Evolutionary conservation across 1,140 invertebrate species (phyloP).

Genomic region (Spodoptera frugiperda): DNA sequence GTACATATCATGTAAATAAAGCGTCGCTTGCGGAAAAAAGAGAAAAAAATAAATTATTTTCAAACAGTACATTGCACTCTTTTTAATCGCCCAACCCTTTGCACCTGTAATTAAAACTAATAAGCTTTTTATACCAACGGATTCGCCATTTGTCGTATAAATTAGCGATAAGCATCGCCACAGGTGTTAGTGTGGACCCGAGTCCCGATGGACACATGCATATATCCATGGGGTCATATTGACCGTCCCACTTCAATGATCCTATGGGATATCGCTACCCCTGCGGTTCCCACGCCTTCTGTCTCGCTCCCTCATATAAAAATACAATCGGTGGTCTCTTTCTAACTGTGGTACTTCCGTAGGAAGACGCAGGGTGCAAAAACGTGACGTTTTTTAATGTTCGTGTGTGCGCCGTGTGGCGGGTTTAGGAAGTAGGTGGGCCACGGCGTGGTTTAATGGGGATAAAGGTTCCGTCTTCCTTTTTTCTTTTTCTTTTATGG

Average conservation of each 20-base stretch:
- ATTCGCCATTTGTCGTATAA: conserved; percentile 38
- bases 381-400: conserved; percentile 72
- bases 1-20: conserved; percentile 54
- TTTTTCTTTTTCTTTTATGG: not conserved
- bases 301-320: conserved; percentile 56
- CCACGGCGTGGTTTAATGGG: not conserved
- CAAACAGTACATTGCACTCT: conserved; percentile 16
- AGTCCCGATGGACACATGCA: conserved; percentile 33
- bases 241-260: conserved; percentile 68
- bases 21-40: conserved; percentile 1
- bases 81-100: conserved; percentile 26
- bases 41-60: conserved; percentile 66
- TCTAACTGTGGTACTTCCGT: conserved; percentile 71
- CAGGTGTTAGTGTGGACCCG: conserved; percentile 55
- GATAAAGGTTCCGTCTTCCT: conserved; percentile 2
- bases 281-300: conserved; percentile 77
- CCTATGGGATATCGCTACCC: conserved; percentile 83
- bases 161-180: conserved; percentile 58
- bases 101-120: not conserved
- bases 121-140: conserved; percentile 7
- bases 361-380: conserved; percentile 79
- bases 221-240: conserved; percentile 20
- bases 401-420: conserved; percentile 77
- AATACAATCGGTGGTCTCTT: conserved; percentile 50
- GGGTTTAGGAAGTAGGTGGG: conserved; percentile 53